Evolutionary conservation across 1,140 invertebrate genomes (phyloP).

Genomic region (Drosophila melanica): DNA sequence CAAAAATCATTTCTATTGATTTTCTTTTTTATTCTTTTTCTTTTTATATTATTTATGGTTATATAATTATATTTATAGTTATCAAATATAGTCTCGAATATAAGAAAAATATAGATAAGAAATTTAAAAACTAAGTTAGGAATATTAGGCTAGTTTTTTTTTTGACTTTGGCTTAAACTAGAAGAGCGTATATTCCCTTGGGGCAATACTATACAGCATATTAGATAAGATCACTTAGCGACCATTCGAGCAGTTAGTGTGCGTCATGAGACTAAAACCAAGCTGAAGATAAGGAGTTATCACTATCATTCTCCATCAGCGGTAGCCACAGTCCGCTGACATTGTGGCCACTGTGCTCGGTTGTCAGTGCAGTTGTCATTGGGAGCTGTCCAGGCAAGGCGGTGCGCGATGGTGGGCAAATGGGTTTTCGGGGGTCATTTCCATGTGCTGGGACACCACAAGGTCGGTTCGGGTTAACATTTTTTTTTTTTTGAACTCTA

Average conservation of each 20-base stretch:
- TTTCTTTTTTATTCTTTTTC: too few species aligned
- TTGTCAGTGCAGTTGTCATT: conserved; percentile 49
- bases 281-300: conserved; percentile 34
- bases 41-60: too few species aligned
- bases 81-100: too few species aligned
- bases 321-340: conserved; percentile 1
- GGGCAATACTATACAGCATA: neutral
- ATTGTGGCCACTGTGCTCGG: neutral
- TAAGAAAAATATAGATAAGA: too few species aligned
- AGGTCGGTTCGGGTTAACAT: conserved; percentile 39
- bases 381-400: conserved; percentile 26
- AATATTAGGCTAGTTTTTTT: too few species aligned
- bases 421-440: conserved; percentile 49
- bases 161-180: too few species aligned
- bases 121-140: too few species aligned
- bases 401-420: conserved; percentile 46
- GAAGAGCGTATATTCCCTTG: conserved; percentile 13
- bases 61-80: too few species aligned
- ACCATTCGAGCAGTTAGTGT: conserved; percentile 22
- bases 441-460: conserved; percentile 44
- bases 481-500: too few species aligned
- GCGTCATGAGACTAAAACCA: conserved; percentile 47
- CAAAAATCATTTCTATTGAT: too few species aligned
- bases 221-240: conserved; percentile 26
- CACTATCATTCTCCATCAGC: conserved; percentile 40